Evolutionary conservation across 2,888 invertebrate genomes (phyloP).

Genomic region (Acronicta aceris): DNA sequence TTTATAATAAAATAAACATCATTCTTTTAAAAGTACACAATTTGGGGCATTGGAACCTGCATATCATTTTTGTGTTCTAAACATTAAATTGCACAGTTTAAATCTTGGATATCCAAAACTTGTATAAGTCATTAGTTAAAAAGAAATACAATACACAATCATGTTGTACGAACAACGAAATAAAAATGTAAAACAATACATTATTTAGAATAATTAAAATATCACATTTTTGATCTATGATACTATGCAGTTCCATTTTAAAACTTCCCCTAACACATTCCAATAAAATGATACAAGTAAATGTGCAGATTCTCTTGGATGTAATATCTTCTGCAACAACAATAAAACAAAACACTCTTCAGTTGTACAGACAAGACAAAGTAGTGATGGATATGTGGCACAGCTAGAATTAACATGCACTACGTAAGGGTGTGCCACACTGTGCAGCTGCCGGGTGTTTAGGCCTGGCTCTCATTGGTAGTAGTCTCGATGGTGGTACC

Average conservation of each 20-base stretch:
- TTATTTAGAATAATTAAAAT: slow-evolving; percentile 80
- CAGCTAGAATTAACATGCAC: slow-evolving; percentile 79
- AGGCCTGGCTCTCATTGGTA: slow-evolving; percentile 88
- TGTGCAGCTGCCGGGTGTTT: slow-evolving; percentile 62
- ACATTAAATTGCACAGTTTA: slow-evolving; percentile 46
- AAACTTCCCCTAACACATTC: slow-evolving; percentile 67
- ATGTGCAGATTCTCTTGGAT: slow-evolving; percentile 65
- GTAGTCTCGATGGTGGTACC: slow-evolving; percentile 83
- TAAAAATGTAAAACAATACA: slow-evolving; percentile 71
- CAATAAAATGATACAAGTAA: slow-evolving; percentile 56
- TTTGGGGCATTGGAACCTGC: slow-evolving; percentile 84
- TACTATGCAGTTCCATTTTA: slow-evolving; percentile 80
- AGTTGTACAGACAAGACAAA: slow-evolving; percentile 77
- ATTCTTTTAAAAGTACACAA: slow-evolving; percentile 46
- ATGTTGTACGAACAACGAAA: slow-evolving; percentile 63
- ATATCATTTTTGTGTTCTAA: slow-evolving; percentile 65
- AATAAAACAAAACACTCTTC: slow-evolving; percentile 77
- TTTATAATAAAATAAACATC: slow-evolving; percentile 57
- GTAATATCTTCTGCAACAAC: slow-evolving; percentile 70
- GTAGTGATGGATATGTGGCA: slow-evolving; percentile 72
- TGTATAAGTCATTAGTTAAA: slow-evolving; percentile 47
- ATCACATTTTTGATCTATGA: slow-evolving; percentile 87
- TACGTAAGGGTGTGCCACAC: slow-evolving; percentile 76
- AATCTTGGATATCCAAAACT: slow-evolving; percentile 41
- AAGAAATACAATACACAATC: slow-evolving; percentile 62